These are phyloP conservation scores for Calameuta filiformis DNA, from an alignment of 2,888 invertebrate genomes.

Conservation along the genomic window DNA sequence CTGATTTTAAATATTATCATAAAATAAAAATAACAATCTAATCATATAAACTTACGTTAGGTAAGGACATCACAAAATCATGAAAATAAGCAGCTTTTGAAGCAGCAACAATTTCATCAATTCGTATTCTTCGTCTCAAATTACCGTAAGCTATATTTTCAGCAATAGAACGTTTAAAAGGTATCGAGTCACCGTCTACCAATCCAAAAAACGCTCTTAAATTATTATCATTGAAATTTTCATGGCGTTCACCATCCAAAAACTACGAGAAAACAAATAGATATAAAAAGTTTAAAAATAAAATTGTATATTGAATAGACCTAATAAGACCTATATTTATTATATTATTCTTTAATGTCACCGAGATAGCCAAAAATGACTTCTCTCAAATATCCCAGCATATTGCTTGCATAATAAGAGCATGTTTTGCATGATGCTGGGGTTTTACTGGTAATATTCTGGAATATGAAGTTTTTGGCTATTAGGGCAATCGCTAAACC, in stretches of 20 bases:
- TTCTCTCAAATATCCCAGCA: no score
- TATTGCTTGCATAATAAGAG: no score
- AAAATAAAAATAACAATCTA: neutral
- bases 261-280: conserved; percentile 20
- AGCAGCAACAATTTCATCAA: conserved; percentile 64
- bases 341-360: no score
- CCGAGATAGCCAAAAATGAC: no score
- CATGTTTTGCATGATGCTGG: no score
- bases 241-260: conserved; percentile 55
- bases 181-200: conserved; percentile 70
- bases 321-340: no score
- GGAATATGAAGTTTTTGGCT: no score
- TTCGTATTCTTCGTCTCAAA: conserved; percentile 56
- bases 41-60: conserved; percentile 46
- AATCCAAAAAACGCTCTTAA: conserved; percentile 68
- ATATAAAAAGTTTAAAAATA: no score
- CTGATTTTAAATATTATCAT: neutral
- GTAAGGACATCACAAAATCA: conserved; percentile 64
- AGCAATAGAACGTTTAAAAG: conserved; percentile 68
- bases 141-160: conserved; percentile 72
- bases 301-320: no score
- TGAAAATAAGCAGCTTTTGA: conserved; percentile 67
- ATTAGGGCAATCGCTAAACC: no score
- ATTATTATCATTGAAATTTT: conserved; percentile 64
- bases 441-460: no score